Percentiles rank a stretch among this genome's conserved stretches.
phyloP scores from a whole-genome alignment of 2,888 invertebrate species.

The Masnerella sp. region DNA sequence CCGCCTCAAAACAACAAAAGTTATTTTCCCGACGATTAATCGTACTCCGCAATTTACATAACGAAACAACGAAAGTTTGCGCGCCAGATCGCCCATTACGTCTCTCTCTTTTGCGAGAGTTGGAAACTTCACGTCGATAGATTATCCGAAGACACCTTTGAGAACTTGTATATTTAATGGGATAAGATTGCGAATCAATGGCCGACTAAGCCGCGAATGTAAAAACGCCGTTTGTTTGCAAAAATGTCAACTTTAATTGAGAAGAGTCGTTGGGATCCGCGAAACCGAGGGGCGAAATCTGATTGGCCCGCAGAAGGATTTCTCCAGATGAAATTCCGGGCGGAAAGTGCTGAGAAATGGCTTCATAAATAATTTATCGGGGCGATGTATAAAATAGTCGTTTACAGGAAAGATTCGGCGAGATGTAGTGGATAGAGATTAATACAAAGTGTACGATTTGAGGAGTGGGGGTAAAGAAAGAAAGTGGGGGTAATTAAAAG shows the following conservation, averaged over 20 bases:
- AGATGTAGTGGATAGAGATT: conserved; percentile 2
- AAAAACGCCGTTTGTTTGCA: too few species aligned
- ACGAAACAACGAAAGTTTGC: conserved; percentile 45
- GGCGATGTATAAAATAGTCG: conserved; percentile 31
- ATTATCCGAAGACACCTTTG: conserved; percentile 34
- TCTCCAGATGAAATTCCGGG: background rate
- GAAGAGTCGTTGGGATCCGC: background rate
- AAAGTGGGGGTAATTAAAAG: too few species aligned
- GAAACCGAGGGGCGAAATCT: background rate
- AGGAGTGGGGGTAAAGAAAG: too few species aligned
- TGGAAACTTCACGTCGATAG: conserved; percentile 20
- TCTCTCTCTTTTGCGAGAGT: conserved; percentile 6
- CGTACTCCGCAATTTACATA: conserved; percentile 21
- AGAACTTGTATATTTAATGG: conserved; percentile 24
- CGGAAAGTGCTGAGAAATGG: conserved; percentile 1
- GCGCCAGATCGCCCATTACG: background rate
- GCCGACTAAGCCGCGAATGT: too few species aligned
- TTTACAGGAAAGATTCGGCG: conserved; percentile 1
- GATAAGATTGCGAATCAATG: conserved; percentile 4
- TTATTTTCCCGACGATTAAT: too few species aligned
- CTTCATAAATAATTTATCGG: conserved; percentile 36
- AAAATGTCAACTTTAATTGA: too few species aligned
- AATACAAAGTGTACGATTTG: background rate
- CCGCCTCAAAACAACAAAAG: too few species aligned
- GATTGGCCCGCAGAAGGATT: background rate